phyloP scores from a whole-genome alignment of 92 coral and sea anemone genomes.

The Paragorgia papillata region DNA sequence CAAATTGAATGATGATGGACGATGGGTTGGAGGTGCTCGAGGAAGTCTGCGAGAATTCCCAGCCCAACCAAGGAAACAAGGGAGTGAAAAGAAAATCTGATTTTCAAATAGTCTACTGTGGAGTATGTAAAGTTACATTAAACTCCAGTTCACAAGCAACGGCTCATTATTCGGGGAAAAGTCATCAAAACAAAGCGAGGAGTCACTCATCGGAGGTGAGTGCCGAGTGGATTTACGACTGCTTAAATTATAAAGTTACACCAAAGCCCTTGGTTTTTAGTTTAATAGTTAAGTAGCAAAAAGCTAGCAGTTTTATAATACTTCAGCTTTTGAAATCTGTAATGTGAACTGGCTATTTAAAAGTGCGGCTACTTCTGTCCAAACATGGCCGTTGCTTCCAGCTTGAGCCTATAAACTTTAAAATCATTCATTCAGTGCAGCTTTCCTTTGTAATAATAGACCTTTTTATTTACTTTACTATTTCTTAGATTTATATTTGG shows the following conservation, averaged over 20 bases:
- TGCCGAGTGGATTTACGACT: constrained; percentile 21
- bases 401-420: too few species aligned
- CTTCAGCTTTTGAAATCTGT: too few species aligned
- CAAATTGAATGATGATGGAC: neutral
- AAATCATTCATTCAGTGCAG: too few species aligned
- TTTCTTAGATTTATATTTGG: too few species aligned
- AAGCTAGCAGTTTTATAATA: too few species aligned
- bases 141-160: constrained; percentile 79
- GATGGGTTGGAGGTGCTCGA: neutral
- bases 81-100: constrained; percentile 25
- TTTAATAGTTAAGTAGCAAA: too few species aligned
- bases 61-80: neutral
- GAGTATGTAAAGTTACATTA: constrained; percentile 68
- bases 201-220: constrained; percentile 51
- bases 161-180: constrained; percentile 82
- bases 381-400: too few species aligned
- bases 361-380: too few species aligned
- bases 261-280: neutral
- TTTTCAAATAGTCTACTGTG: constrained; percentile 55
- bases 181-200: constrained; percentile 69
- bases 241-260: neutral
- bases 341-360: too few species aligned
- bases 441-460: too few species aligned
- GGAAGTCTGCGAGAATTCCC: neutral
- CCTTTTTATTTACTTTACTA: too few species aligned